Evolutionary conservation across 1,140 invertebrate species (phyloP).

Genomic region (Calephelis virginiensis): DNA sequence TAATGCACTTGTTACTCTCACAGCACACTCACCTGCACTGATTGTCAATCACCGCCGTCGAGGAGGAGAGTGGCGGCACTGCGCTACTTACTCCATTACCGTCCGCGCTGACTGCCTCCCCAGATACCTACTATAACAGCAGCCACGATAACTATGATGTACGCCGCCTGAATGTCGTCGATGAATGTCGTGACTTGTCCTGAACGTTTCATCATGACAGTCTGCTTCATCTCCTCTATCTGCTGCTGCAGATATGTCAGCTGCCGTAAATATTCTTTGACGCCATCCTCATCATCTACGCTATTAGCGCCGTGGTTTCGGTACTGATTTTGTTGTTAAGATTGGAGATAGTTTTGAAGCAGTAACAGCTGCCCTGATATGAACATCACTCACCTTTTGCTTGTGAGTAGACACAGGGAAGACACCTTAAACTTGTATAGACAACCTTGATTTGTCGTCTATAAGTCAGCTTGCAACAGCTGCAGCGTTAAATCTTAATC

Average conservation of each 20-base stretch:
- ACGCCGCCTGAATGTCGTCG: constrained; percentile 9
- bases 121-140: no score
- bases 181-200: constrained; percentile 20
- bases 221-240: constrained; percentile 24
- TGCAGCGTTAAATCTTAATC: constrained; percentile 21
- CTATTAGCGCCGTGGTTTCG: neutral
- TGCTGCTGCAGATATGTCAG: constrained; percentile 9
- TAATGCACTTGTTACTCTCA: no score
- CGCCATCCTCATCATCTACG: neutral
- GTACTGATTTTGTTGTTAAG: constrained; percentile 12
- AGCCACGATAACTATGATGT: no score
- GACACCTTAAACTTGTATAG: constrained; percentile 25
- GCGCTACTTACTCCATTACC: no score
- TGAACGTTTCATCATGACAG: constrained; percentile 20
- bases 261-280: constrained; percentile 17
- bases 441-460: constrained; percentile 24
- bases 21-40: no score
- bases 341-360: constrained; percentile 15
- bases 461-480: constrained; percentile 17
- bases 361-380: constrained; percentile 14
- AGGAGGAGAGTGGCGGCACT: no score
- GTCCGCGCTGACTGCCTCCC: no score
- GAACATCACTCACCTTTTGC: constrained; percentile 19
- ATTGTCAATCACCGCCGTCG: no score
- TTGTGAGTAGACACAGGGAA: constrained; percentile 25